Evolutionary conservation across 2,888 invertebrate genomes (phyloP), one percentile per base, ranked within the genome.

Genomic region (Apamea anceps): DNA sequence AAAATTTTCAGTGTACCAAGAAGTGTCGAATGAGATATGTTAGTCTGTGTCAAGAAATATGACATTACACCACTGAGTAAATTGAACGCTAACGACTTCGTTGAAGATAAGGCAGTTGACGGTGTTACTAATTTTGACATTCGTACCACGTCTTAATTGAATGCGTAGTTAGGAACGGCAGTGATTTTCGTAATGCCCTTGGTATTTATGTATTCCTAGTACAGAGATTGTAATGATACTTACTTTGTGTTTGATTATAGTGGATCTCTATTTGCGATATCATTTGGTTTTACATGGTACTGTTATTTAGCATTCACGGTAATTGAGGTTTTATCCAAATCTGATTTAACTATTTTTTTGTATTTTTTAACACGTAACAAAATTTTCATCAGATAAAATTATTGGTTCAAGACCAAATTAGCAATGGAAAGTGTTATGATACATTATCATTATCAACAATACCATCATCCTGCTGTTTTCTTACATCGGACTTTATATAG

Each of bases 81-180:
- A 91, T 91, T 89, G 84, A 84, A 89, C 87, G 85, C 70, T 92
- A 90, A 91, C 87, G 88, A 91, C 85, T 88, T 75, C 67, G 79
- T 85, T 84, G 79, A 86, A 90, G 91, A 90, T 90, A 91, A 90
- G 89, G 85, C 82, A 81, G 87, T 91, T 89, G 91, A 90, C 82
- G 87, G 85, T 90, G 89, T 88, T 86, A 85, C 80, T 88, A 87
- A 90, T 91, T 92, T 92, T 90, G 90, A 89, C 88, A 93, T 93
- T 92, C 92, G 88, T 85, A 90, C 90, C 91, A 90, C 91, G 91
- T 87, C 88, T 89, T 91, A 92, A 92, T 93, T 92, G 91, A 87
- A 90, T 85, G 82, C 60, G 85, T 90, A 92, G 92, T 92, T 91
- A 88, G 86, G 85, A 86, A 78, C 79, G 89, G 81, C 86, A 86